Conservation (phyloP, 2,888 invertebrate genomes). For the Nowickia ferox region DNA sequence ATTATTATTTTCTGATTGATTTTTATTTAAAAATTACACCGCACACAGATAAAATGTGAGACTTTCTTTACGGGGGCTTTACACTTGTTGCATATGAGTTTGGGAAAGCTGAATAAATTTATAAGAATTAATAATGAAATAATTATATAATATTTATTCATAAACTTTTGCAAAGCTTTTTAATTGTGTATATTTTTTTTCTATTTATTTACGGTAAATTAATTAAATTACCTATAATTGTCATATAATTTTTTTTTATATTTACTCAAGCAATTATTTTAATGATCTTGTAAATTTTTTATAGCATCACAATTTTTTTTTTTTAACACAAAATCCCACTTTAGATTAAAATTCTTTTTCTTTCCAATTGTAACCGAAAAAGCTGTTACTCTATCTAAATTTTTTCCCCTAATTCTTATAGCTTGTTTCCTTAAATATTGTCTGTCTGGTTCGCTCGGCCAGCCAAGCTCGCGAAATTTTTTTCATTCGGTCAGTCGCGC, state of each 20-base stretch:
- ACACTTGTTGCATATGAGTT: constrained; percentile 14
- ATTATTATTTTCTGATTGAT: constrained; percentile 19
- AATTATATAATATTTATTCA: constrained; percentile 24
- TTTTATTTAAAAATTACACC: constrained; percentile 2
- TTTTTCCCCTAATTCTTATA: not conserved
- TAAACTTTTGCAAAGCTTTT: constrained; percentile 40
- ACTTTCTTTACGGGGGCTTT: not conserved
- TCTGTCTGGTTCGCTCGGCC: constrained; percentile 6
- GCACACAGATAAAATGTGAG: not conserved
- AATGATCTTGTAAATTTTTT: constrained; percentile 4
- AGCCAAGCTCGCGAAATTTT: constrained; percentile 46
- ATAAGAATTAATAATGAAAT: not conserved
- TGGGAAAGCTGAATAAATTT: not conserved
- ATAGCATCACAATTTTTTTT: not conserved
- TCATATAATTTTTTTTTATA: constrained; percentile 12
- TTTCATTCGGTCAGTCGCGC: constrained; percentile 65
- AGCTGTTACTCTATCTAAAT: constrained; percentile 26
- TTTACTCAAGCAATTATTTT: not conserved
- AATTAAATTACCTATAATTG: constrained; percentile 54
- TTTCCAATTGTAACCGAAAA: not conserved
- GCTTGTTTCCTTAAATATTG: constrained; percentile 50
- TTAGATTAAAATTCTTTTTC: not conserved
- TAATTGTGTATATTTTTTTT: not conserved
- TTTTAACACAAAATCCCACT: not conserved
- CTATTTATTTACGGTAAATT: constrained; percentile 7